These are phyloP conservation scores for Monodelphis domestica DNA, from an alignment of 2,797 vertebrate species.

Conservation along the genomic window DNA sequence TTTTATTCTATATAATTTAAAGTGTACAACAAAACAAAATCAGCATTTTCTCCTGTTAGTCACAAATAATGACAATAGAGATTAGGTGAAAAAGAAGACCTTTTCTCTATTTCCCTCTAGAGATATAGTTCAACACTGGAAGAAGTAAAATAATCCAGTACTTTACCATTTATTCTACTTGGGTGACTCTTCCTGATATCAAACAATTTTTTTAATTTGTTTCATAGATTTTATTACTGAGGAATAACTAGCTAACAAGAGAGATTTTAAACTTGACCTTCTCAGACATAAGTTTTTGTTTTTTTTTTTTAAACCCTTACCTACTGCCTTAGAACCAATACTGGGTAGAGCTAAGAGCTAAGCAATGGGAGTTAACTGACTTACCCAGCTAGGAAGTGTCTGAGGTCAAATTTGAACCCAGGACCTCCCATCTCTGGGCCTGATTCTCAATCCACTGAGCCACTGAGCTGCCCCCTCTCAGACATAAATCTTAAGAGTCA, in stretches of 20 bases:
- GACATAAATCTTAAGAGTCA: not conserved
- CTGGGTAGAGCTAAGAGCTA: no score
- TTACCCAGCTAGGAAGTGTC: no score
- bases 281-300: not conserved
- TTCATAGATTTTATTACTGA: not conserved
- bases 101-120: not conserved
- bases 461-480: no score
- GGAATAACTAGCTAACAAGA: constrained; percentile 21
- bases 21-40: not conserved
- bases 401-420: no score
- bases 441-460: no score
- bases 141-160: constrained; percentile 20
- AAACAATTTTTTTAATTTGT: not conserved
- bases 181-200: not conserved
- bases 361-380: no score
- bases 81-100: not conserved
- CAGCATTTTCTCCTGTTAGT: not conserved
- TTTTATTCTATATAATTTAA: not conserved
- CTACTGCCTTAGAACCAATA: no score
- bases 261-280: not conserved
- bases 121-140: not conserved
- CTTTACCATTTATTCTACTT: constrained; percentile 11
- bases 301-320: no score
- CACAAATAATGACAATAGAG: constrained; percentile 1
- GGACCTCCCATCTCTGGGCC: no score